Evolutionary conservation across 1,140 invertebrate species (phyloP), one percentile per base, ranked within the genome.

Genomic region (Oedothorax gibbosus): DNA sequence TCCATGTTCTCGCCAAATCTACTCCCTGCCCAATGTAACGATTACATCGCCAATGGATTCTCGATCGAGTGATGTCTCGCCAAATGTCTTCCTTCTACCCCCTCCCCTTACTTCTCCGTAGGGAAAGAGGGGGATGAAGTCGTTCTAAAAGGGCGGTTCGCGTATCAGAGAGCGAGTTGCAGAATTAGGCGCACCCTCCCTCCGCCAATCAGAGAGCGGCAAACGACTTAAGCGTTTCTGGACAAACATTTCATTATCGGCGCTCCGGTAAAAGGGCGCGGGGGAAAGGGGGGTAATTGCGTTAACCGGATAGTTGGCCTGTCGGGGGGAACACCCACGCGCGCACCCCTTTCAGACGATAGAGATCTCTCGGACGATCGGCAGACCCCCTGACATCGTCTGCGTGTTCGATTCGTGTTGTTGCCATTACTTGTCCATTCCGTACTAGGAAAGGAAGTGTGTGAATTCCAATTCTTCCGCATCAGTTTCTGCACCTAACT

Each of bases 171-270:
- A 84, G 81, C 81, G 81, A 84, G 81, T 84, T 76, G 81, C 49
- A 71, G 81, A 84, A 84, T 84, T 84, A 84, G 81, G 81, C 79
- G 66, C 79, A 73, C 72, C 81, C 60, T 68, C 64, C 71, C 18
- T 68, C 81, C 71, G 68, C 81, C 81, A 84, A 84, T 84, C 81
- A 84, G 81, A 75, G 51, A 57, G 56, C 81, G 81, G 81, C 81
- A 84, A 35, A 84, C 72, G 81, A 84, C 81, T 84, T 84, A 84
- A 84, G 83, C 83, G 83, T 78, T 85, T 85, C 65, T 85, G 75
- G 83, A 85, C 83, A 85, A 85, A 85, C 72, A 85, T 85, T 85
- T 85, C 83, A 85, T 85, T 85, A 85, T 77, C 62, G 83, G 75
- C 62, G 20, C 73, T 85, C 75, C 69, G 51, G 83, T 35, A 35